Evolutionary conservation across 1,140 invertebrate species (phyloP), one percentile per base, ranked within the genome.

Genomic region (Caenorhabditis tropicalis): DNA sequence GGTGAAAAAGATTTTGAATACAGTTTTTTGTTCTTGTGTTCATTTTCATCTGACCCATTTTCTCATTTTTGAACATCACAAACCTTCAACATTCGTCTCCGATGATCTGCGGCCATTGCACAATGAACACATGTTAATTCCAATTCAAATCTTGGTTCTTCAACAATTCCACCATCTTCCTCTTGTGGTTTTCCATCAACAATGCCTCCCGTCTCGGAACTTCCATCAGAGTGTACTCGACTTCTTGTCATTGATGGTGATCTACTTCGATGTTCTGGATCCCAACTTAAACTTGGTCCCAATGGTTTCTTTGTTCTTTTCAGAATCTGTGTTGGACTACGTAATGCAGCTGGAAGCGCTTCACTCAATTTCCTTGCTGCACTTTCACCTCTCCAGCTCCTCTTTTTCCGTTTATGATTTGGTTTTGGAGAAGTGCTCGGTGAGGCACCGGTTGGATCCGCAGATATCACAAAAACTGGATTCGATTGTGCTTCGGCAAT

Each of bases 151-250:
- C 84, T 58, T 39, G 84, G 84, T 49, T 79, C 79, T 39, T 85
- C 86, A 9, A 84, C 51, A 49, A 43, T 48, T 48, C 82, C 74
- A 19, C 56, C 65, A 48, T 86, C 49, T 15, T 79, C 36, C 31
- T 81, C 56, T 31, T 83, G 80, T 81, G 36, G 33, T 46, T 70
- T 84, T 21, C 81, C 89, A 21, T 90, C 85, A 19, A 46, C 36
- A 19, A 74, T 43, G 24, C 65, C 65, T 74, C 65, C 65, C 24
- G 65, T 74, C 15, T 88, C 86, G 49, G 81, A 65, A 39, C 79
- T 86, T 46, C 89, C 89, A 81, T 91, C 89, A n/a, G 89, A 90
- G 81, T 91, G 89, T 39, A 90, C 85, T 65, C 89, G 65, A 46
- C 51, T 86, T 36, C 89, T 81, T 15, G 85, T 87, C 27, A 84